Conservation (phyloP, 2,888 invertebrate genomes). For the Ferrisia virgata region DNA sequence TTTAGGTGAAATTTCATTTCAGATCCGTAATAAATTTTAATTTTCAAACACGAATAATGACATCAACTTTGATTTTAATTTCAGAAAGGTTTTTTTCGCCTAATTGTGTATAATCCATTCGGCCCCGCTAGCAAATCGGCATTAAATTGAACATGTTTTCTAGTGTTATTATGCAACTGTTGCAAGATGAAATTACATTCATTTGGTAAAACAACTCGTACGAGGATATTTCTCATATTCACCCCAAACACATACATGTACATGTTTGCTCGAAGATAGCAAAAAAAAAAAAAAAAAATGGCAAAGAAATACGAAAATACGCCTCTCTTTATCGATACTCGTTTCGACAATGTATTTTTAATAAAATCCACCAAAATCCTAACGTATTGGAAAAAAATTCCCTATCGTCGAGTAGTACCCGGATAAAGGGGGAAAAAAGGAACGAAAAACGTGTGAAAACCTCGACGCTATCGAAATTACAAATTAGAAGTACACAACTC, state of each 20-base stretch:
- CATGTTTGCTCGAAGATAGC: background rate
- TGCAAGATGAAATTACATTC: background rate
- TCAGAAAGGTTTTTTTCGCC: no score
- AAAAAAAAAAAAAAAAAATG: background rate
- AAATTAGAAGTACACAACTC: conserved; percentile 7
- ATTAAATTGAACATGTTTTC: background rate
- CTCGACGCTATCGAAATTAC: background rate
- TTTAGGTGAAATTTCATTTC: no score
- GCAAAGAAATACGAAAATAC: background rate
- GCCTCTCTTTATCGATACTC: background rate
- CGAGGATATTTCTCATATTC: background rate
- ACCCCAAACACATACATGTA: background rate
- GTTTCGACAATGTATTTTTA: background rate
- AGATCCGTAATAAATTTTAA: no score
- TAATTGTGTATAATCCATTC: no score
- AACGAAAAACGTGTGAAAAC: background rate
- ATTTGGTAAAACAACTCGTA: background rate
- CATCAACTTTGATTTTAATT: no score
- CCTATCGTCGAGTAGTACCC: background rate
- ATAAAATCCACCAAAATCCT: background rate
- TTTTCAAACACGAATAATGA: no score
- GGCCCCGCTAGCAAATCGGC: background rate
- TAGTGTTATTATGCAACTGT: background rate
- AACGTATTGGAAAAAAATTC: background rate
- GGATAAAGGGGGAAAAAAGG: background rate